Percentiles rank a stretch among this genome's conserved stretches.
These are phyloP conservation scores for Lytechinus pictus DNA, from an alignment of 35 echinoderm and acorn worm genomes.

Conservation along the genomic window DNA sequence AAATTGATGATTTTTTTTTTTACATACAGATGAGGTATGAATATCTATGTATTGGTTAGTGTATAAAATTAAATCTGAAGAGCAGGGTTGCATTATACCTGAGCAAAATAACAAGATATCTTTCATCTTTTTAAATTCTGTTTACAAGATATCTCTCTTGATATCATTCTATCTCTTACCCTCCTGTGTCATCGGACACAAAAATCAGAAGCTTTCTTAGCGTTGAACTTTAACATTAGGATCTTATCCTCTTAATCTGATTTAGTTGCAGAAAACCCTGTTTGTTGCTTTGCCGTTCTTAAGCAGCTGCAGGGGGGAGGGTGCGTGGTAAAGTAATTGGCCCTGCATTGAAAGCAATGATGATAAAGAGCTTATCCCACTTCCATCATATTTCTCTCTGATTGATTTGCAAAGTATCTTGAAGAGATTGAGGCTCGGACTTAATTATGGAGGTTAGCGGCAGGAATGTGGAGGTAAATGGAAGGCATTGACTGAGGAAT, in stretches of 20 bases:
- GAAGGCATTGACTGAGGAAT: conserved; percentile 28
- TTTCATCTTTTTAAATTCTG: not conserved
- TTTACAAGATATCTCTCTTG: not conserved
- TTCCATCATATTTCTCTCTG: conserved; percentile 30
- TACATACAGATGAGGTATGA: too few species aligned
- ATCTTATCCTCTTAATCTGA: not conserved
- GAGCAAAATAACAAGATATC: not conserved
- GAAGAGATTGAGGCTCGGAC: not conserved
- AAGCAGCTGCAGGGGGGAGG: not conserved
- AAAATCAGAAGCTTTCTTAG: conserved; percentile 1
- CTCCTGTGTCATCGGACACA: not conserved
- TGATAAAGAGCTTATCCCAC: not conserved
- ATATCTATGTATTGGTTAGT: too few species aligned
- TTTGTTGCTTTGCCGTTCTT: conserved; percentile 20
- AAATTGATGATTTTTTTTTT: too few species aligned
- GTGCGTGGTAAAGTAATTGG: not conserved
- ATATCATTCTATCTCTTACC: not conserved
- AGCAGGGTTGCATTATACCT: not conserved
- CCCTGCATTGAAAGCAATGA: conserved; percentile 4
- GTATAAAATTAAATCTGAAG: not conserved
- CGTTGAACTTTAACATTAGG: conserved; percentile 10
- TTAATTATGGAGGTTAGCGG: not conserved
- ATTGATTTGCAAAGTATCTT: conserved; percentile 30
- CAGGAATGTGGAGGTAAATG: not conserved
- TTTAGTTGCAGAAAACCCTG: conserved; percentile 8